phyloP scores from a whole-genome alignment of 2,113 vertebrate genomes.

The Scomber colias region DNA sequence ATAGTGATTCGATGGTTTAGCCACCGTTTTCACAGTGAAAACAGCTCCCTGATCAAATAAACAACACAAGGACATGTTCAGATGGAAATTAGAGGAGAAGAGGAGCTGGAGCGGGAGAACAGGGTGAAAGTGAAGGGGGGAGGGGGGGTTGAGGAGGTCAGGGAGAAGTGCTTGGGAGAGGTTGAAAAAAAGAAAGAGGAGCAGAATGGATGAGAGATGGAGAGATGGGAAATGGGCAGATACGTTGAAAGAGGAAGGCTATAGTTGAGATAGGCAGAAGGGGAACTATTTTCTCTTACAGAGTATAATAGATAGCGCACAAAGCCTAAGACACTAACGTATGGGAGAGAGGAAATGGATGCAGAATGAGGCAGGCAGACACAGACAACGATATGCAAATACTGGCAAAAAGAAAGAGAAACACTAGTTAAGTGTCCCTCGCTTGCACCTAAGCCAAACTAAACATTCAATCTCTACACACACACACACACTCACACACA shows the following conservation, averaged over 20 bases:
- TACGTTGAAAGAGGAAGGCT: constrained; percentile 1
- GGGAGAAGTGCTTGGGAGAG: constrained; percentile 32
- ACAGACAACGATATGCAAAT: constrained; percentile 58
- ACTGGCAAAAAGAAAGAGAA: constrained; percentile 46
- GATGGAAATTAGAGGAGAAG: constrained; percentile 39
- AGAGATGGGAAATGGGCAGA: constrained; percentile 35
- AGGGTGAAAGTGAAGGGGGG: neutral
- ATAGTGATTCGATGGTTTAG: constrained; percentile 72
- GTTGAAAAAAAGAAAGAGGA: constrained; percentile 15
- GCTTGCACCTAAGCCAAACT: constrained; percentile 30
- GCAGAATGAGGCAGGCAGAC: constrained; percentile 46
- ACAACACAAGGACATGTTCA: constrained; percentile 58
- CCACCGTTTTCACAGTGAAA: constrained; percentile 61
- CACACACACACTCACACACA: constrained; percentile 18
- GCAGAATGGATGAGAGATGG: constrained; percentile 25
- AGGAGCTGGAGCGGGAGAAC: constrained; percentile 21
- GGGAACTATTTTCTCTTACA: constrained; percentile 9
- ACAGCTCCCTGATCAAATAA: constrained; percentile 60
- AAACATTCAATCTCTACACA: constrained; percentile 27
- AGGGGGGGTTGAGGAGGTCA: constrained; percentile 41
- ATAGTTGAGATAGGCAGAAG: constrained; percentile 18
- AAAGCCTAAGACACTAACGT: constrained; percentile 28
- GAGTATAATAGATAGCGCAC: constrained; percentile 32
- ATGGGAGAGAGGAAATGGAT: constrained; percentile 26
- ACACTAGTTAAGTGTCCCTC: constrained; percentile 33